Percentiles rank a stretch among this genome's conserved stretches.
These are phyloP conservation scores for Esox masquinongy DNA, from an alignment of 2,797 vertebrate species.

Conservation along the genomic window DNA sequence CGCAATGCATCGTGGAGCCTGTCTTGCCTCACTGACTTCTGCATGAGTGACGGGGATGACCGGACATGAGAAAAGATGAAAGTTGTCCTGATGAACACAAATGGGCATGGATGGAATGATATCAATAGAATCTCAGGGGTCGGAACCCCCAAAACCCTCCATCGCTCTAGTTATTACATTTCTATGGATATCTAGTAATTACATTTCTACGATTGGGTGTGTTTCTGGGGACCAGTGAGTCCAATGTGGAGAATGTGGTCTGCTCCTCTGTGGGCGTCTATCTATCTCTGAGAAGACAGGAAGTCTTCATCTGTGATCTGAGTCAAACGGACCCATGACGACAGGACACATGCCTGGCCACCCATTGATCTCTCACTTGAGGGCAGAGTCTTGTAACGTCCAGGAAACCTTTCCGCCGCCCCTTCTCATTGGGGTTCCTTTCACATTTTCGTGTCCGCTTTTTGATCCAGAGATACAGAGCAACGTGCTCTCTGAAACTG, in stretches of 20 bases:
- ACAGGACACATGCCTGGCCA: background rate
- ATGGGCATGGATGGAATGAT: background rate
- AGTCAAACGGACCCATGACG: background rate
- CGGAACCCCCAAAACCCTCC: background rate
- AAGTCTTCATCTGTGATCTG: conserved; percentile 16
- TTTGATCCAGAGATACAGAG: background rate
- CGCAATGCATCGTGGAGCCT: background rate
- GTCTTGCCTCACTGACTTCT: background rate
- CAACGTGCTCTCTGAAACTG: background rate
- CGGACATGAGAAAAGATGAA: background rate
- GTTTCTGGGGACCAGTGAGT: background rate
- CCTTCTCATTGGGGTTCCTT: background rate
- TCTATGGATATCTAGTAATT: background rate
- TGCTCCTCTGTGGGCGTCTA: background rate
- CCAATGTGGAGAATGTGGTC: background rate
- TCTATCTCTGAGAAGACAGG: conserved; percentile 6
- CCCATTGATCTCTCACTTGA: background rate
- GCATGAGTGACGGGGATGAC: background rate
- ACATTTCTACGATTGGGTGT: background rate
- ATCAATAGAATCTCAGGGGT: background rate
- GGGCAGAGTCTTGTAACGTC: background rate
- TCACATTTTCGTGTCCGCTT: background rate
- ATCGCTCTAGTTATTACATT: background rate
- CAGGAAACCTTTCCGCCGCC: background rate
- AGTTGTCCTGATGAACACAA: background rate